Percentiles rank a stretch among this genome's conserved stretches.
phyloP scores from a whole-genome alignment of 2,888 invertebrate species.

The Theristus sp. region DNA sequence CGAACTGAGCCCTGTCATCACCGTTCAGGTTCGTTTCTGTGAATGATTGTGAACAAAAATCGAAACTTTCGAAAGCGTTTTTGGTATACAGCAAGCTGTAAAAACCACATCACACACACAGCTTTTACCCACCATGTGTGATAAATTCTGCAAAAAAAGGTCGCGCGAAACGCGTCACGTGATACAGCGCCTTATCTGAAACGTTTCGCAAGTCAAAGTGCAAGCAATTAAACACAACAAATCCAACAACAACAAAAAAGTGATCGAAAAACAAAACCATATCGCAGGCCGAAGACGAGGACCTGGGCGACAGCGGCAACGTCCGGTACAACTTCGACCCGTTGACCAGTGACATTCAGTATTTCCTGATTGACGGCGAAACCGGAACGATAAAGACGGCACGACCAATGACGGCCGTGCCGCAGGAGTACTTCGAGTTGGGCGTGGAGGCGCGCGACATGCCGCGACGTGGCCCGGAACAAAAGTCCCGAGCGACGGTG shows the following conservation, averaged over 20 bases:
- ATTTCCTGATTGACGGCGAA: constrained; percentile 17
- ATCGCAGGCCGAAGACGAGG: constrained; percentile 64
- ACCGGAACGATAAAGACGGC: not conserved
- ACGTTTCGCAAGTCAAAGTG: too few relatives aligned
- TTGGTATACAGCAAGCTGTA: too few relatives aligned
- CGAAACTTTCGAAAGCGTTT: too few relatives aligned
- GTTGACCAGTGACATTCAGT: constrained; percentile 18
- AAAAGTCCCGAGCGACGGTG: not conserved
- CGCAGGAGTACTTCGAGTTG: not conserved
- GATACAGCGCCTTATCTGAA: too few relatives aligned
- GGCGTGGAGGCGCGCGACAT: not conserved
- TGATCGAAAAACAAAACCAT: too few relatives aligned
- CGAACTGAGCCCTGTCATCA: constrained; percentile 16
- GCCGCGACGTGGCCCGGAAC: not conserved
- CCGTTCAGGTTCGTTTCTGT: constrained; percentile 23
- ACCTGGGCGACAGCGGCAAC: constrained; percentile 58
- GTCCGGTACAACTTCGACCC: constrained; percentile 51
- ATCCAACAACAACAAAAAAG: too few relatives aligned
- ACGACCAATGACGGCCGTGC: not conserved
- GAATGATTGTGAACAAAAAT: too few relatives aligned
- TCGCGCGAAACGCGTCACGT: too few relatives aligned
- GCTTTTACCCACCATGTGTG: too few relatives aligned
- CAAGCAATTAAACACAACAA: too few relatives aligned
- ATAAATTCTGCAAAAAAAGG: too few relatives aligned
- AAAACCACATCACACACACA: too few relatives aligned